Evolutionary conservation across 2,113 vertebrate species (phyloP), one percentile per base, ranked within the genome.

Genomic region (Pituophis catenifer): DNA sequence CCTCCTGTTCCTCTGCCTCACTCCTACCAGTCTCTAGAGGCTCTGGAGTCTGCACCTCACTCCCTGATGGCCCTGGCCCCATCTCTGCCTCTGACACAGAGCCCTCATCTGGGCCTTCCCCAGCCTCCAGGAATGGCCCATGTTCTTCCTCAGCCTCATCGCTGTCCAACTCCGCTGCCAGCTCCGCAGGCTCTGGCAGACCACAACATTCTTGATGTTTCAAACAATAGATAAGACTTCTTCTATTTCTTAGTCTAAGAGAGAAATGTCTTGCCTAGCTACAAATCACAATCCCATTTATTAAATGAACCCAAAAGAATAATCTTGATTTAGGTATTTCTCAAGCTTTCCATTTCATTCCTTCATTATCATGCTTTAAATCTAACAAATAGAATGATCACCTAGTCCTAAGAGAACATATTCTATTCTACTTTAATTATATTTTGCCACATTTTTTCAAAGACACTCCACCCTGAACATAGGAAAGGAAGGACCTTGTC

Each of bases 381-480:
- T 96, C 92, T 94, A 89, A 93, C 95, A 95, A 93, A 95, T 93
- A 89, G 95, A 97, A 95, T 91, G 94, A 95, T 94, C 94, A 53
- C 92, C 94, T 95, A 90, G 86, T 58, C 92, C 94, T 95, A 90
- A 81, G 59, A 33, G 24, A 87, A 52, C 24, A 53, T 87, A 65
- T 88, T 94, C 55, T 70, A 58, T 89, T 94, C 92, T 96, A 29
- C 90, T 93, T 96, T 95, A 86, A 58, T 52, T 91, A 65, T 94
- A 89, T 58, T 96, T 90, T 94, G 93, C 95, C 95, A 94, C 91
- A 33, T 96, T 95, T 94, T 38, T 91, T 94, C 95, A 94, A 59
- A 95, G 94, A 94, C 48, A 8, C 62, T 92, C 88, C 1, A 81
- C 93, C 88, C 93, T 94, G 81, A 95, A 88, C 94, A 13, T 15